Evolutionary conservation across 2,113 vertebrate species (phyloP), one percentile per base, ranked within the genome.

Genomic region (Ochotona princeps): DNA sequence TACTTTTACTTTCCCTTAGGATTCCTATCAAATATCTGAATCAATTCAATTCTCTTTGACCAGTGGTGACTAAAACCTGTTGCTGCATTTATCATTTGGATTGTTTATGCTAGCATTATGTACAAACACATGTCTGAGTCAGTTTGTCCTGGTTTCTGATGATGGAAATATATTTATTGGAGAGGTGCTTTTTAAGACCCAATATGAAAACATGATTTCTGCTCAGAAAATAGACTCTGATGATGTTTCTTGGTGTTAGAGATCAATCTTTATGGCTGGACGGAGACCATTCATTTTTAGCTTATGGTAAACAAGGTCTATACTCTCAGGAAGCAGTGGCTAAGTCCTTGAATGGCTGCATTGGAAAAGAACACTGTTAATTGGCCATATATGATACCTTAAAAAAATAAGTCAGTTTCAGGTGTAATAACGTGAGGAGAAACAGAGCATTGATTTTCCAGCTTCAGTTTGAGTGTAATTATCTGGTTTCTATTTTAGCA

Each of bases 131-230:
- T 89, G 14, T 80, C 87, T 21, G 17, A 80, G 66, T 87, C 60
- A 35, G 32, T 54, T 66, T 75, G 84, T 92, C 44, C 28, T 84
- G 73, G 54, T 12, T 78, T 94, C 38, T 89, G 83, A 91, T 81
- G 14, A 93, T 54, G 69, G 54, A 72, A 63, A 90, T 94, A 23
- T 85, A 76, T 93, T 91, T 87, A 66, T 79, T 72, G 51, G 47
- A 84, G 93, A 23, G 35, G 28, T 81, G 63, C 91, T 20, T 76
- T 83, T 75, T 92, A 78, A 92, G 69, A 32, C 17, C 65, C 74
- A 91, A 80, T 91, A 32, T 90, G 84, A 95, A 95, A 80, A 6
- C 12, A 73, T 75, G 47, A 44, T 91, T 91, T 95, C 17, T 89
- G 51, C 60, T 72, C n/a, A 94, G 82, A 57, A 94, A 95, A 75